Evolutionary conservation across 2,113 vertebrate genomes (phyloP).

Genomic region (Anolis carolinensis): DNA sequence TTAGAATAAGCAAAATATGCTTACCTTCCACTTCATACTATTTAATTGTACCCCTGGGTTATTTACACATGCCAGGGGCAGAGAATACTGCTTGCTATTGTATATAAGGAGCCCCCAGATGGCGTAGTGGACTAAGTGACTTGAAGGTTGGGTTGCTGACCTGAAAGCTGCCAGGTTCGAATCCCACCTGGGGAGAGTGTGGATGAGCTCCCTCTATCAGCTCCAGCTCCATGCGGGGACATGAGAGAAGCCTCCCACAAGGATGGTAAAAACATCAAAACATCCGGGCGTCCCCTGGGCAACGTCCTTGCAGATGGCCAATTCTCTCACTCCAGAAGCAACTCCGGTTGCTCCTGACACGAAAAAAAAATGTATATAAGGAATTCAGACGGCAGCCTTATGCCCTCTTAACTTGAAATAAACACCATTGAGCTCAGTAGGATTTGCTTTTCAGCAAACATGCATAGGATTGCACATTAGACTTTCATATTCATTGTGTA

Average conservation of each 20-base stretch:
- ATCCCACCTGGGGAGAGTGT: too few relatives aligned
- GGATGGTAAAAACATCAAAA: too few relatives aligned
- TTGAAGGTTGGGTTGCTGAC: too few relatives aligned
- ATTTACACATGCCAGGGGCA: not conserved
- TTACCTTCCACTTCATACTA: not conserved
- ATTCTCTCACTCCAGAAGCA: too few relatives aligned
- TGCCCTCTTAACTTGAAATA: not conserved
- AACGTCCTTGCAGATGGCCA: too few relatives aligned
- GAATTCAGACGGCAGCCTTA: not conserved
- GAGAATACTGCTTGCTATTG: not conserved
- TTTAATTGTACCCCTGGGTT: not conserved
- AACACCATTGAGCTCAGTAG: not conserved
- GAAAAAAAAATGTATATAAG: constrained; percentile 6
- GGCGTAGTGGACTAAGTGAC: too few relatives aligned
- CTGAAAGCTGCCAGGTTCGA: too few relatives aligned
- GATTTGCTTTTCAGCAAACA: not conserved
- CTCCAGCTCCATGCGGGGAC: too few relatives aligned
- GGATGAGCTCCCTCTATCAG: too few relatives aligned
- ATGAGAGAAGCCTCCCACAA: too few relatives aligned
- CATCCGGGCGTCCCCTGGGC: too few relatives aligned
- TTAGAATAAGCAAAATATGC: not conserved
- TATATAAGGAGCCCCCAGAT: constrained; percentile 4
- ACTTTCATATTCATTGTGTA: not conserved
- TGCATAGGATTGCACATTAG: not conserved
- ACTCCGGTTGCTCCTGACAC: too few relatives aligned